Conservation (phyloP, 1,140 invertebrate genomes). For the Globodera ellingtonae region DNA sequence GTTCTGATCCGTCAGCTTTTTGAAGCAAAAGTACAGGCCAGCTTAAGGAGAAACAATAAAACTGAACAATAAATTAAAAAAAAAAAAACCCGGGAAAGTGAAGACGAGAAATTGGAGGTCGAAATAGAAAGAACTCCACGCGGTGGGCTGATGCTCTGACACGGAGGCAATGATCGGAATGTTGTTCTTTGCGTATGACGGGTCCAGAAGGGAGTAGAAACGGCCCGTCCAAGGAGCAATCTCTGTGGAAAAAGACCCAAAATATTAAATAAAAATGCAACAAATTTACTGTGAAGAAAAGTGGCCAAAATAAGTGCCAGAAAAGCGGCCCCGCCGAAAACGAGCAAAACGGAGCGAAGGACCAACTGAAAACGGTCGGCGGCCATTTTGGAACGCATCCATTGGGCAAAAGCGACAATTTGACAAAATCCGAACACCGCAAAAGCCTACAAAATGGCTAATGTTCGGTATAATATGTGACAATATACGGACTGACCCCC, state of each 20-base stretch:
- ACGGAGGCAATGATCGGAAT: slow-evolving; percentile 98
- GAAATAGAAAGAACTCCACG: slow-evolving; percentile 87
- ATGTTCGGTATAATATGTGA: slow-evolving; percentile 3
- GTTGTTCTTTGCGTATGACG: slow-evolving; percentile 98
- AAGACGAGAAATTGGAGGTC: slow-evolving; percentile 93
- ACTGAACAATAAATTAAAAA: slow-evolving; percentile 45
- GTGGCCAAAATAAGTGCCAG: slow-evolving; percentile 37
- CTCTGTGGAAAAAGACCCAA: slow-evolving; percentile 37
- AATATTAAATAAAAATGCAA: neutral
- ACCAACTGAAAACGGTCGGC: slow-evolving; percentile 88
- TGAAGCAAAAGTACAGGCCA: slow-evolving; percentile 96
- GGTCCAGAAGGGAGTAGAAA: slow-evolving; percentile 99
- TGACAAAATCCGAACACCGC: slow-evolving; percentile 93
- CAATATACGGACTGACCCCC: slow-evolving; percentile 72
- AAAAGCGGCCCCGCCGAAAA: slow-evolving; percentile 37
- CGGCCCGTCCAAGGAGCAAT: slow-evolving; percentile 99
- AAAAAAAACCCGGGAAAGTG: slow-evolving; percentile 81
- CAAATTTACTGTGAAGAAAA: slow-evolving; percentile 43
- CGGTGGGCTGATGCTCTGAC: slow-evolving; percentile 98
- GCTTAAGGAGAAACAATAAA: slow-evolving; percentile 68
- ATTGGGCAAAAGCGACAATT: slow-evolving; percentile 82
- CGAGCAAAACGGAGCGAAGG: slow-evolving; percentile 46
- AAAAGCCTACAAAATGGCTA: slow-evolving; percentile 64
- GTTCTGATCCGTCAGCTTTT: slow-evolving; percentile 92
- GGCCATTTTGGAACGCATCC: slow-evolving; percentile 83